These are phyloP conservation scores for Cantharis rustica DNA, from an alignment of 2,888 invertebrate species.

Conservation along the genomic window DNA sequence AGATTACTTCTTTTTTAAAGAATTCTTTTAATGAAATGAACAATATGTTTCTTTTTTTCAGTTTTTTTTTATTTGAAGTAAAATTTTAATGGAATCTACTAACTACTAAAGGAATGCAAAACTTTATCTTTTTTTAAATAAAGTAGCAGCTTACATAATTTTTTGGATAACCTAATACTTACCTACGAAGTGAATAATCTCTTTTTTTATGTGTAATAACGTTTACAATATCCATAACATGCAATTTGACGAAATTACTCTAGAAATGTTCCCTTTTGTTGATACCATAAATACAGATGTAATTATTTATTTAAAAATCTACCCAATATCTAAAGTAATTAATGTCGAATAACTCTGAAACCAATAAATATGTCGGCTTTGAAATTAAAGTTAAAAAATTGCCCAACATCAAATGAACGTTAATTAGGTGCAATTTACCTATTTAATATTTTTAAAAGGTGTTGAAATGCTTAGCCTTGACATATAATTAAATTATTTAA, in stretches of 20 bases:
- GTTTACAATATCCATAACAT: no score
- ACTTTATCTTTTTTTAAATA: no score
- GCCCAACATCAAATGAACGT: background rate
- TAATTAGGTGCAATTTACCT: background rate
- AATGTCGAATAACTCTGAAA: background rate
- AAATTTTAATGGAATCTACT: no score
- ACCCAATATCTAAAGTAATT: background rate
- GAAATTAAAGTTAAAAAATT: background rate
- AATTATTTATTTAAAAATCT: background rate
- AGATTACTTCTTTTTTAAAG: no score
- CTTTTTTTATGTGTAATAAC: no score
- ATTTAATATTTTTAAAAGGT: conserved; percentile 2
- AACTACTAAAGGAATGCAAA: no score
- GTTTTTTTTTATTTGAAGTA: no score
- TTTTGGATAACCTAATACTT: no score
- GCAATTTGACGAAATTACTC: background rate
- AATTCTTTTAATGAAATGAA: no score
- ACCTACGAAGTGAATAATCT: no score
- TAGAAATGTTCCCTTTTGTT: background rate
- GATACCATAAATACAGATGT: background rate
- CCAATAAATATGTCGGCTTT: background rate
- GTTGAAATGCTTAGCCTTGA: background rate
- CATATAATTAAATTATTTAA: conserved; percentile 1
- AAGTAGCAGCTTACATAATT: no score
- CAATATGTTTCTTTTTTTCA: no score